phyloP scores from a whole-genome alignment of 2,888 invertebrate genomes.

The Lasioglossum oenotherae region DNA sequence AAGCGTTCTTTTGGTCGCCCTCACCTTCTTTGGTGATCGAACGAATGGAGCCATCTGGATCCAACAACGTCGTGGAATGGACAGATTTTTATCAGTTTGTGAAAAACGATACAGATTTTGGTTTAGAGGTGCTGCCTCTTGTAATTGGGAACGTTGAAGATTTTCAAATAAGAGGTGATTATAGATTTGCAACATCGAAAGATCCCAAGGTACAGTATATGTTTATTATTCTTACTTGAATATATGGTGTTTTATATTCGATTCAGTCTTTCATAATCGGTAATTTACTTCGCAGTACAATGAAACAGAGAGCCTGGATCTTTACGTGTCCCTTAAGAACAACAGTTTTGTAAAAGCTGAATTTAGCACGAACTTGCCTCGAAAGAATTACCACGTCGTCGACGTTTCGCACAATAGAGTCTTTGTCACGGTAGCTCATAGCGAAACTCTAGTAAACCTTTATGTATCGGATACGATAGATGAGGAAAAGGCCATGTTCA shows the following conservation, averaged over 20 bases:
- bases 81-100: neutral
- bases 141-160: conserved; percentile 90
- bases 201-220: conserved; percentile 66
- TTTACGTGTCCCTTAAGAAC: conserved; percentile 89
- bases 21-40: conserved; percentile 88
- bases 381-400: conserved; percentile 91
- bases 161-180: conserved; percentile 93
- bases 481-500: conserved; percentile 88
- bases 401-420: conserved; percentile 93
- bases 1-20: conserved; percentile 91
- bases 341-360: conserved; percentile 89
- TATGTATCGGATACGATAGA: conserved; percentile 91
- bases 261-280: neutral
- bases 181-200: conserved; percentile 93
- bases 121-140: conserved; percentile 61
- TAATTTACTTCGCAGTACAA: conserved; percentile 36
- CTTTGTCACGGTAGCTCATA: conserved; percentile 93
- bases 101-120: neutral
- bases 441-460: conserved; percentile 89
- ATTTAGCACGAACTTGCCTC: conserved; percentile 90
- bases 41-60: conserved; percentile 88
- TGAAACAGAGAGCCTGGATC: conserved; percentile 54
- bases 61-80: conserved; percentile 85
- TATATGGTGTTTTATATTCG: neutral
- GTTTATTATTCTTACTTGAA: conserved; percentile 17